phyloP scores from a whole-genome alignment of 1,140 invertebrate species.

The Pseudomyrmex cubaensis region DNA sequence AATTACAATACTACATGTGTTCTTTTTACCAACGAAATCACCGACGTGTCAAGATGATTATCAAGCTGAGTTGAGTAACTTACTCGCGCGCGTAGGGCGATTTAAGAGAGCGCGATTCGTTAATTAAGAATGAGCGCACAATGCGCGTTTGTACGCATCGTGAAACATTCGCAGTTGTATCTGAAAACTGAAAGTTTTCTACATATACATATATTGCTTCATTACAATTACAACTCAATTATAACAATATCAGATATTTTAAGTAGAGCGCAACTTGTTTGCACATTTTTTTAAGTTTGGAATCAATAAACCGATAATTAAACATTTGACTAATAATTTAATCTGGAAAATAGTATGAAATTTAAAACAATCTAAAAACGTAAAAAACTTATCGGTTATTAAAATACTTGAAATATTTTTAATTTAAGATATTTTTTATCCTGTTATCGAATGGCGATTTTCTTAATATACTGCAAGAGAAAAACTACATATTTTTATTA shows the following conservation, averaged over 20 bases:
- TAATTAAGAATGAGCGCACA: conserved; percentile 56
- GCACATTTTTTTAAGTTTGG: no score
- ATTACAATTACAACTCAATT: not conserved
- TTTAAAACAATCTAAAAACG: no score
- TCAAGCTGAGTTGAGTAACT: conserved; percentile 31
- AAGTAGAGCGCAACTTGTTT: no score
- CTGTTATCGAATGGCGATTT: no score
- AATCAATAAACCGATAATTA: no score
- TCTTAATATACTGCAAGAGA: no score
- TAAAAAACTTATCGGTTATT: no score
- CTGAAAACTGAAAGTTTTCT: not conserved
- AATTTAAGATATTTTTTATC: no score
- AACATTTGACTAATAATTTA: no score
- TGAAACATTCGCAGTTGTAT: not conserved
- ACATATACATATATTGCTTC: not conserved
- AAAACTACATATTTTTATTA: no score
- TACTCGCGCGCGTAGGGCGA: not conserved
- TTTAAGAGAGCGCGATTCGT: conserved; percentile 8
- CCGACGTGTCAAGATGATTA: conserved; percentile 37
- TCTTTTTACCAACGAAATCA: conserved; percentile 23
- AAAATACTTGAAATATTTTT: no score
- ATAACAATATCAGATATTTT: not conserved
- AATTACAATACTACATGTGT: conserved; percentile 11
- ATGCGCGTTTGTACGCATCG: not conserved
- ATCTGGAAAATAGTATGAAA: no score